Base-by-base conservation (phyloP, 1,140 invertebrate genomes). In the Rhopalosiphum maidis region DNA sequence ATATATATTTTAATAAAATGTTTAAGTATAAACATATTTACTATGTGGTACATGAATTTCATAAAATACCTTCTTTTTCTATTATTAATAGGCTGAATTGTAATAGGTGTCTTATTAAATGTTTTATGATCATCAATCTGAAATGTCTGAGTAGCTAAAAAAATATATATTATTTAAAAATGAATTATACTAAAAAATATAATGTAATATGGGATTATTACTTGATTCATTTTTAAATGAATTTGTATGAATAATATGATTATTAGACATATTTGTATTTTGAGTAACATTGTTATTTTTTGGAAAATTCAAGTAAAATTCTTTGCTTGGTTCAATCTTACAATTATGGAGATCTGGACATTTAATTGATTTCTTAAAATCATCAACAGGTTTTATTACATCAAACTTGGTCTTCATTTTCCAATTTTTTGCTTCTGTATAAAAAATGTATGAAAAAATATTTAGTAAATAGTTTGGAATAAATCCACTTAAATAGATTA, bases 21-120 rank as follows among this genome's bases (percentile, higher is more conserved):
- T 87, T 15, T n/a, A n/a, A 6, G n/a, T 77, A 77, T 5, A 60
- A 4, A 15, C 11, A 51, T 51, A 3, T 21, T 21, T 48, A 48
- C 15, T 48, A 15, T 48, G 11, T 48, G 15, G 22, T 18, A 82
- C 48, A 4, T 48, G 8, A 91, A 54, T 18, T 25, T 35, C 51
- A 77, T 37, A 51, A 35, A 85, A 37, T 92, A 92, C 91, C 91
- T 92, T 92, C 91, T 92, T 85, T 92, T 92, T 54, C 91, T 92
- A 85, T 83, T 82, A 91, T 91, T 91, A 82, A 91, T 7, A 82
- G 54, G 60, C 22, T 91, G 41, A 43, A 46, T 35, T 48, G 48
- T 30, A 30, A 30, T 25, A 77, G 90, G 37, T 9, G 55, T 18
- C 15, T 77, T 77, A 21, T n/a, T 68, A 90, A 15, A 41, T 41